Conservation (phyloP, 2,113 vertebrate species). For the Pterophyllum scalare region DNA sequence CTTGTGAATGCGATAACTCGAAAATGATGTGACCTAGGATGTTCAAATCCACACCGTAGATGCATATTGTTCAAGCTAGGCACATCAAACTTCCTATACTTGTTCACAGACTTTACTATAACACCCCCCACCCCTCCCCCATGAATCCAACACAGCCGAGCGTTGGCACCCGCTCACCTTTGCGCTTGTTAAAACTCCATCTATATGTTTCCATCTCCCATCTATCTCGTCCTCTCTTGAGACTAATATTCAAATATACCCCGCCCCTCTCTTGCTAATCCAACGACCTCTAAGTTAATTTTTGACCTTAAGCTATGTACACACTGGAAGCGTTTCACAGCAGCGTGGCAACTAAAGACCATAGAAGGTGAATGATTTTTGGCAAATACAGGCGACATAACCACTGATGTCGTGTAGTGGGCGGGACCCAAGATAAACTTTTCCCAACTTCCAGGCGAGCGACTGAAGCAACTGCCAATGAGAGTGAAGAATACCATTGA, state of each 20-base stretch:
- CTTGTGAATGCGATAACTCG: no score
- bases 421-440: neutral
- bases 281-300: conserved; percentile 26
- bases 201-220: neutral
- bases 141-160: no score
- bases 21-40: no score
- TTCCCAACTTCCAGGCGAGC: neutral
- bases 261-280: conserved; percentile 23
- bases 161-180: no score
- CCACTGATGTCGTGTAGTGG: neutral
- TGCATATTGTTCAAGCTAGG: no score
- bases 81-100: no score
- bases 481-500: neutral
- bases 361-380: neutral
- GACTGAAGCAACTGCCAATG: no score
- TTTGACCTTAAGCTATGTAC: conserved; percentile 15
- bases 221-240: neutral
- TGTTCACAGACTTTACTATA: no score
- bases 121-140: no score
- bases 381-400: neutral
- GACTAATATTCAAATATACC: conserved; percentile 30
- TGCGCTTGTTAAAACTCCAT: neutral
- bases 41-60: no score
- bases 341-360: no score
- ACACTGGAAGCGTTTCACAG: neutral